Conservation (phyloP, 2,888 invertebrate genomes). For the Chorisops tibialis region DNA sequence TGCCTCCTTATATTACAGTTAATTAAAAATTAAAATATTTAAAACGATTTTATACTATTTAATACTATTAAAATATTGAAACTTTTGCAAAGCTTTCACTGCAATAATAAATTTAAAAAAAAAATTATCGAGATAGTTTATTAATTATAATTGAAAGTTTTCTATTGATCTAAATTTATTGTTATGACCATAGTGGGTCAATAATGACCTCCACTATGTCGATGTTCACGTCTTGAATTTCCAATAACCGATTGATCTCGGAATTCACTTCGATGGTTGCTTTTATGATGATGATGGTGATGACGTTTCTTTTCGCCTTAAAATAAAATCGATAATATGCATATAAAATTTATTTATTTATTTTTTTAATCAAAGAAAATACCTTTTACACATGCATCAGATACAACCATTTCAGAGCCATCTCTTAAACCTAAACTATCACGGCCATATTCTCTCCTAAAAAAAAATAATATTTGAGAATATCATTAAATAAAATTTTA, state of each 20-base stretch:
- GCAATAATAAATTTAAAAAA: neutral
- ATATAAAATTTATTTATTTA: neutral
- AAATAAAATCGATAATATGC: slow-evolving; percentile 18
- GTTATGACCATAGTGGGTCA: slow-evolving; percentile 52
- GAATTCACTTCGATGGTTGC: slow-evolving; percentile 49
- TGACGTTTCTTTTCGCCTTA: slow-evolving; percentile 51
- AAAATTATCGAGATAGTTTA: neutral
- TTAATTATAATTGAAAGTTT: neutral
- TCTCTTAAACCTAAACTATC: slow-evolving; percentile 58
- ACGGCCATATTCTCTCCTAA: slow-evolving; percentile 46
- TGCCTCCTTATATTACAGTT: neutral
- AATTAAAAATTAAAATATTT: no score
- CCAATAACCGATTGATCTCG: slow-evolving; percentile 44
- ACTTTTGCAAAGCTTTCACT: neutral
- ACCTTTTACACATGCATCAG: slow-evolving; percentile 58
- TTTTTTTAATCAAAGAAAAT: slow-evolving; percentile 2
- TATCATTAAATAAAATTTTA: neutral
- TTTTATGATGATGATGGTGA: slow-evolving; percentile 52
- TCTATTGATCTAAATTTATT: slow-evolving; percentile 50
- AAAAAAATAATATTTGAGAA: slow-evolving; percentile 37
- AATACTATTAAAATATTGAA: neutral
- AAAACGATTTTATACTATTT: no score
- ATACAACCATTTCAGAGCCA: slow-evolving; percentile 73
- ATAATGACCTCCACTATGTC: slow-evolving; percentile 51
- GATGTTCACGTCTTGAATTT: slow-evolving; percentile 47